These are phyloP conservation scores for Himantopus leucocephalus DNA, from an alignment of 2,113 vertebrate genomes.

Conservation along the genomic window DNA sequence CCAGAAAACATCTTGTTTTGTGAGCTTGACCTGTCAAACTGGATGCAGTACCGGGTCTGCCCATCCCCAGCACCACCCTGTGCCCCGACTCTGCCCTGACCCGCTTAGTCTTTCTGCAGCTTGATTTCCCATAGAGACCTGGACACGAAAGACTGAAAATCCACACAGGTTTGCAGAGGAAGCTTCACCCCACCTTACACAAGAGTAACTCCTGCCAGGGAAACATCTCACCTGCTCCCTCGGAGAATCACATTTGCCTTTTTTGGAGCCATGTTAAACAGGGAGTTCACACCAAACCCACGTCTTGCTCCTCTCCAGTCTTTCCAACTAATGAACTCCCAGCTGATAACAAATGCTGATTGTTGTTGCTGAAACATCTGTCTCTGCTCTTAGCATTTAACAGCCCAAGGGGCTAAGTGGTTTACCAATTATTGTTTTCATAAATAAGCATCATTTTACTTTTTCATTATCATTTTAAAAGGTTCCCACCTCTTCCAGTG, in stretches of 20 bases:
- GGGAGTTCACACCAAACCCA: background rate
- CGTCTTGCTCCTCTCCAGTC: background rate
- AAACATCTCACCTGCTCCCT: background rate
- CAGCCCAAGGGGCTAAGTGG: background rate
- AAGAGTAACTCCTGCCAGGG: background rate
- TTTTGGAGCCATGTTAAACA: background rate
- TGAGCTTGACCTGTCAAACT: background rate
- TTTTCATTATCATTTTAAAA: constrained; percentile 20
- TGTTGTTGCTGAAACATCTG: background rate
- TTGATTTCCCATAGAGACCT: background rate
- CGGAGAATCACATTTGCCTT: background rate
- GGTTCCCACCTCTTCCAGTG: background rate
- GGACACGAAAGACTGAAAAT: background rate
- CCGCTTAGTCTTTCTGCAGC: background rate
- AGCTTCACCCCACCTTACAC: background rate
- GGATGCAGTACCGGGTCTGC: background rate
- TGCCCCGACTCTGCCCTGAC: background rate
- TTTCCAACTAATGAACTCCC: constrained; percentile 23
- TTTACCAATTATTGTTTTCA: background rate
- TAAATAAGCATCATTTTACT: background rate
- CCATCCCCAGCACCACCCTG: background rate
- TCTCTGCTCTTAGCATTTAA: background rate
- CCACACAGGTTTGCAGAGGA: background rate
- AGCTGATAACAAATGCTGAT: background rate
- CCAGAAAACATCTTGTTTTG: background rate